phyloP scores from a whole-genome alignment of 2,797 vertebrate genomes.

The Neostethus bicornis region DNA sequence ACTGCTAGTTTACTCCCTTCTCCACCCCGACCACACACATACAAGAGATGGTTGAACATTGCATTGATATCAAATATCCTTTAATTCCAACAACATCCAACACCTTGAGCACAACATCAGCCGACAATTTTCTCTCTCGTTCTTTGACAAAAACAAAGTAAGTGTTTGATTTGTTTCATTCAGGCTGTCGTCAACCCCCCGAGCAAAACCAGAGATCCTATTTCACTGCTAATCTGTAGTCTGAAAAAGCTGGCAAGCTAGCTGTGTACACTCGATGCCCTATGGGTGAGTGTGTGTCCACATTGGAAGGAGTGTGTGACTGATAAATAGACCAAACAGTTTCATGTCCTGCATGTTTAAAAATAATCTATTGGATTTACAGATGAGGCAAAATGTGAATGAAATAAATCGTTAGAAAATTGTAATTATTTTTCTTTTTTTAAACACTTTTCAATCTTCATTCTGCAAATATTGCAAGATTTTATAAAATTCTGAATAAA shows the following conservation, averaged over 20 bases:
- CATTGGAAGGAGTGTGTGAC: conserved; percentile 30
- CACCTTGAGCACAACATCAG: not conserved
- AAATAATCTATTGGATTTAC: too few species aligned
- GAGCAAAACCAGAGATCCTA: conserved; percentile 35
- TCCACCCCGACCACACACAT: conserved; percentile 16
- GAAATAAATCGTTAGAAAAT: too few species aligned
- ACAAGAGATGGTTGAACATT: conserved; percentile 17
- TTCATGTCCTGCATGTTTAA: not conserved
- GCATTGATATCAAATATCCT: conserved; percentile 34
- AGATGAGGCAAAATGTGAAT: too few species aligned
- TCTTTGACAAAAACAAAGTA: conserved; percentile 26
- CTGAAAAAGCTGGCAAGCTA: conserved; percentile 35
- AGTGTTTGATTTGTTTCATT: conserved; percentile 54
- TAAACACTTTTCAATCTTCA: too few species aligned
- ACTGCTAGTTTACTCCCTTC: not conserved
- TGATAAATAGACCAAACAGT: conserved; percentile 10
- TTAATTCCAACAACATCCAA: conserved; percentile 26
- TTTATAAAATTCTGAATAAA: too few species aligned
- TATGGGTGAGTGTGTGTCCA: conserved; percentile 17
- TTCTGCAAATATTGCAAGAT: too few species aligned
- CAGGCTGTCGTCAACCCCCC: conserved; percentile 24
- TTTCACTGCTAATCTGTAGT: conserved; percentile 53
- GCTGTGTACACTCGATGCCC: conserved; percentile 17
- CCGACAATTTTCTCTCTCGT: too few species aligned
- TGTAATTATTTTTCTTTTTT: too few species aligned